A percentile compares a stretch with the other conserved stretches of the same genome.
Conservation (phyloP, 2,797 vertebrate genomes). For the Lagocephalus sceleratus region DNA sequence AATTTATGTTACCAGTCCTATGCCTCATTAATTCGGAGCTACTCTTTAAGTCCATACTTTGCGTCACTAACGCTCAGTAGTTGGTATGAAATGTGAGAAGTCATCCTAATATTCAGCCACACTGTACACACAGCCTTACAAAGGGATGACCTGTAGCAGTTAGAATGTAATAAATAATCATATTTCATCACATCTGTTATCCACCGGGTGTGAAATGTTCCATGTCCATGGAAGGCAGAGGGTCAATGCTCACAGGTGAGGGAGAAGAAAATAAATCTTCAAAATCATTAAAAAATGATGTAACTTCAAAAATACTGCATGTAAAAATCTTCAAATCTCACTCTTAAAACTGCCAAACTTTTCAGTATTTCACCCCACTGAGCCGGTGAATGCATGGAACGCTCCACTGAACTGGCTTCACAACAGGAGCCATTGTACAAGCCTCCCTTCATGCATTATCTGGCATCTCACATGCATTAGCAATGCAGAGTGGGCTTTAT, state of each 20-base stretch:
- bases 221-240: constrained; percentile 61
- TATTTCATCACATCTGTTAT: constrained; percentile 58
- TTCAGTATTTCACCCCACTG: constrained; percentile 62
- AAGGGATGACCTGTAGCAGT: constrained; percentile 45
- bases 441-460: constrained; percentile 64
- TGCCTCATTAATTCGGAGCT: constrained; percentile 40
- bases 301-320: constrained; percentile 38
- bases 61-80: constrained; percentile 71
- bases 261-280: constrained; percentile 33
- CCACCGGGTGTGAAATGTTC: constrained; percentile 45
- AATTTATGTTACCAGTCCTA: constrained; percentile 43
- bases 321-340: constrained; percentile 53
- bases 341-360: constrained; percentile 43
- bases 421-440: constrained; percentile 68
- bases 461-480: constrained; percentile 61
- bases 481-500: constrained; percentile 59
- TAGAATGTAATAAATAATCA: constrained; percentile 71
- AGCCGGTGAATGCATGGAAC: constrained; percentile 59
- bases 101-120: constrained; percentile 58
- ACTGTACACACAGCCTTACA: constrained; percentile 19
- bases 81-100: constrained; percentile 61
- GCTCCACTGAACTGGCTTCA: constrained; percentile 48
- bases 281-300: constrained; percentile 63
- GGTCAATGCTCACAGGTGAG: constrained; percentile 43
- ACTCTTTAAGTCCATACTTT: constrained; percentile 40